Percentiles rank a stretch among this genome's conserved stretches.
phyloP scores from a whole-genome alignment of 2,888 invertebrate species.

The Brenthis ino region DNA sequence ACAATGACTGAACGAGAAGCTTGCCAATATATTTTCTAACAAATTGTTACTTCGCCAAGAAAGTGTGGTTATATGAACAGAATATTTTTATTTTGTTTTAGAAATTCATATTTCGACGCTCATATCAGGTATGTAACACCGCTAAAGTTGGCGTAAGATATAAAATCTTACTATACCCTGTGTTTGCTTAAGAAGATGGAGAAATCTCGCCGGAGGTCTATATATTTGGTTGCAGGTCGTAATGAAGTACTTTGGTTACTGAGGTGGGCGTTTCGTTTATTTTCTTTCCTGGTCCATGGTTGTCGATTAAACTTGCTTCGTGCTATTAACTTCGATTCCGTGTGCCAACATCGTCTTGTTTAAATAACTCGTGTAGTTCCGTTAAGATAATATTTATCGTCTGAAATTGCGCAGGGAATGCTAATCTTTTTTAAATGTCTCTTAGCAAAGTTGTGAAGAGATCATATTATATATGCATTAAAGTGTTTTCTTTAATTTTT shows the following conservation, averaged over 20 bases:
- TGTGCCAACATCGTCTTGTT: constrained; percentile 36
- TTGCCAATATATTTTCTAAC: constrained; percentile 16
- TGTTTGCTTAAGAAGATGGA: constrained; percentile 56
- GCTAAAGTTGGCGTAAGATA: constrained; percentile 32
- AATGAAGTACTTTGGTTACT: constrained; percentile 70
- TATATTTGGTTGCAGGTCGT: constrained; percentile 62
- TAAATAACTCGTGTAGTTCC: constrained; percentile 28
- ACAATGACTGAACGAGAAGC: constrained; percentile 19
- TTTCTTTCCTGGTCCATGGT: constrained; percentile 51
- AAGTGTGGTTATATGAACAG: constrained; percentile 6
- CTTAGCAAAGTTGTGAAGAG: too few species aligned
- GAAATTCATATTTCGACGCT: constrained; percentile 8
- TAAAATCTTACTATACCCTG: constrained; percentile 19
- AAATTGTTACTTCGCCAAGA: constrained; percentile 22
- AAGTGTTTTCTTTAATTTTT: too few species aligned
- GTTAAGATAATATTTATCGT: constrained; percentile 22
- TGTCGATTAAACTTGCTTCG: constrained; percentile 50
- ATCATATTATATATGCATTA: too few species aligned
- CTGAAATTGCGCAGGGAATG: constrained; percentile 16
- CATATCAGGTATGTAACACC: constrained; percentile 3
- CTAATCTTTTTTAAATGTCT: constrained; percentile 1
- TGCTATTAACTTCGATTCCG: constrained; percentile 44
- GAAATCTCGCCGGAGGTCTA: constrained; percentile 58
- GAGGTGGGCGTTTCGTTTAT: constrained; percentile 66
- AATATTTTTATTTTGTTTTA: constrained; percentile 15